These are phyloP conservation scores for Ictidomys tridecemlineatus DNA, from an alignment of 2,113 vertebrate species.

Conservation along the genomic window DNA sequence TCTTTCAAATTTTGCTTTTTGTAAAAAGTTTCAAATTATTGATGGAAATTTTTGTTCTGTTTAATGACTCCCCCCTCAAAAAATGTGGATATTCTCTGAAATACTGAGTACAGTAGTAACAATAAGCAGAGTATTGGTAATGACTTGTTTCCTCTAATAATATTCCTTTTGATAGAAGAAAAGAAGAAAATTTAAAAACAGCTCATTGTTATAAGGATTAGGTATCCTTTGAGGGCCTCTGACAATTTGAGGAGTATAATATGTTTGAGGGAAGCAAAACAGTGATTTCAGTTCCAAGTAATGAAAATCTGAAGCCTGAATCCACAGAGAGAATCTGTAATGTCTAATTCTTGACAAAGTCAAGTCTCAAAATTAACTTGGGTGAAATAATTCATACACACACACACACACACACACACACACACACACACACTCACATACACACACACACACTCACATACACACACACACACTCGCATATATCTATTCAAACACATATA, in stretches of 20 bases:
- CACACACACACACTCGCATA: no score
- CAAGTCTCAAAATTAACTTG: conserved; percentile 56
- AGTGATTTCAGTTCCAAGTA: conserved; percentile 57
- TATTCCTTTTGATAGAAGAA: conserved; percentile 37
- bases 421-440: no score
- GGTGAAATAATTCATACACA: conserved; percentile 35
- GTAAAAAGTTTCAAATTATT: background rate
- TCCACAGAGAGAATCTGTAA: conserved; percentile 51
- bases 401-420: no score
- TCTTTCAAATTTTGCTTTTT: background rate
- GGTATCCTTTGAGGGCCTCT: background rate
- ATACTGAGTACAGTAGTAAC: background rate
- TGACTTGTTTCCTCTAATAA: background rate
- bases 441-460: no score
- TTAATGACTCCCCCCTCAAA: background rate
- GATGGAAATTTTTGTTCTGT: background rate
- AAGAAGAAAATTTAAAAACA: conserved; percentile 34
- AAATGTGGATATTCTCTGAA: background rate
- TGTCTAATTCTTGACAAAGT: conserved; percentile 52
- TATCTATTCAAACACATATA: no score
- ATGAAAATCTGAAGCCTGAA: conserved; percentile 60
- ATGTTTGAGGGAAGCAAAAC: conserved; percentile 59
- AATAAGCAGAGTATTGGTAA: background rate
- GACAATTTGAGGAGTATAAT: background rate
- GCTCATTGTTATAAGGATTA: background rate